These are phyloP conservation scores for Characodon lateralis DNA, from an alignment of 2,797 vertebrate genomes.

Conservation along the genomic window DNA sequence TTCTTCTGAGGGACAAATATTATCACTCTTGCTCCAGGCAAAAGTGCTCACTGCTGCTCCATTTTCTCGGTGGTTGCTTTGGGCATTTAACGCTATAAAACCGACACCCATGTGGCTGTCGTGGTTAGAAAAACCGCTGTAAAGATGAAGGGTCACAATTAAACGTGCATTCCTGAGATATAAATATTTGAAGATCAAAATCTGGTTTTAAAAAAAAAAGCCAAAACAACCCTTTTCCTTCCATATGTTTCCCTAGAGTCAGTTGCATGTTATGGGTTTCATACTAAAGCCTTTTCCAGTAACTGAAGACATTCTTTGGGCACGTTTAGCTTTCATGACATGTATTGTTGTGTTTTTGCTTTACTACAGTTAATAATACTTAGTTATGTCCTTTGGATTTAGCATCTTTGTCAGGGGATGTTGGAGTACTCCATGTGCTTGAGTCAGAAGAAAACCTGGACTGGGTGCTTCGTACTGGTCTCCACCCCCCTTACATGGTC, in stretches of 20 bases:
- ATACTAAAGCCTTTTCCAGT: not conserved
- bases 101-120: not conserved
- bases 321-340: not conserved
- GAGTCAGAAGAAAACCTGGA: conserved; percentile 86
- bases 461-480: conserved; percentile 87
- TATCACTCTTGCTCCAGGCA: no score
- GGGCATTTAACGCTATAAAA: not conserved
- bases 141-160: not conserved
- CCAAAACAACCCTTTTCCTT: not conserved
- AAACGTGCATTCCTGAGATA: not conserved
- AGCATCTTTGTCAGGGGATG: conserved; percentile 92
- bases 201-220: not conserved
- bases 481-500: conserved; percentile 90
- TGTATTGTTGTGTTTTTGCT: conserved; percentile 8
- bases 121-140: not conserved
- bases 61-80: not conserved
- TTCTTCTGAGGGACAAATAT: no score
- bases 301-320: not conserved
- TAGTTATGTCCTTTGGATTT: not conserved
- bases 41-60: not conserved
- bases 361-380: not conserved
- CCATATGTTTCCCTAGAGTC: not conserved
- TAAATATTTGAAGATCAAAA: not conserved
- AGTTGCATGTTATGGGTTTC: not conserved
- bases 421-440: conserved; percentile 91